Evolutionary conservation across 2,113 vertebrate species (phyloP), one percentile per base, ranked within the genome.

Genomic region (Eulemur rufifrons): DNA sequence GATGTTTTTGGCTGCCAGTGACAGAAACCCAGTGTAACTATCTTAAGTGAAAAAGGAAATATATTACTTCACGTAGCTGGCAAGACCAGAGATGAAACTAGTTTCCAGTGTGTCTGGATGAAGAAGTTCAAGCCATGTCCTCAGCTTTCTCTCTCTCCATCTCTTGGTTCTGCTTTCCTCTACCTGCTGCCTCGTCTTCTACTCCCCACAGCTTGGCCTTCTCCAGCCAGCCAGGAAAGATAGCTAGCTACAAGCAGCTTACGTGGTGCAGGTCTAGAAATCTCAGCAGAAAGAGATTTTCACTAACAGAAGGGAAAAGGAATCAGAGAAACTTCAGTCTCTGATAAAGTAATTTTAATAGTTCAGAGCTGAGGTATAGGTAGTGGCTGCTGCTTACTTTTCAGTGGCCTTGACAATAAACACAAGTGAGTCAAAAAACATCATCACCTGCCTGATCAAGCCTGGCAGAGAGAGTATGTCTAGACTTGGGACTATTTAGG

Each of bases 11-110:
- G 34, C 86, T 94, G 52, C 52, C 56, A 74, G 29, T 3, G 27
- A 82, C 78, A 95, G 45, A 95, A 92, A 88, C 23, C 25, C 74
- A 91, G n/a, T 14, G 93, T 59, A 88, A 83, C 56, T 85, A 89
- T 6, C 6, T 80, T 92, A 64, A 92, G 32, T 32, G 34, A 85
- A 95, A 91, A 29, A 86, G 39, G 29, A 91, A 94, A 47, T 73
- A 1, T 52, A 47, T 90, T 76, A 59, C 18, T 27, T n/a, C 20
- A 66, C 4, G 18, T 73, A 73, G 88, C 54, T 90, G 76, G 56
- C 54, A 85, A 90, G 34, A 59, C 54, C 47, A 61, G 69, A 82
- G 42, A 39, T 56, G 45, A 93, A 81, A 25, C 50, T 47, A 39
- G 13, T 42, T 95, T 61, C 85, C 29, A 47, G 8, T 34, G 32